These are phyloP conservation scores for Sciaenops ocellatus DNA, from an alignment of 2,797 vertebrate species.

Conservation along the genomic window DNA sequence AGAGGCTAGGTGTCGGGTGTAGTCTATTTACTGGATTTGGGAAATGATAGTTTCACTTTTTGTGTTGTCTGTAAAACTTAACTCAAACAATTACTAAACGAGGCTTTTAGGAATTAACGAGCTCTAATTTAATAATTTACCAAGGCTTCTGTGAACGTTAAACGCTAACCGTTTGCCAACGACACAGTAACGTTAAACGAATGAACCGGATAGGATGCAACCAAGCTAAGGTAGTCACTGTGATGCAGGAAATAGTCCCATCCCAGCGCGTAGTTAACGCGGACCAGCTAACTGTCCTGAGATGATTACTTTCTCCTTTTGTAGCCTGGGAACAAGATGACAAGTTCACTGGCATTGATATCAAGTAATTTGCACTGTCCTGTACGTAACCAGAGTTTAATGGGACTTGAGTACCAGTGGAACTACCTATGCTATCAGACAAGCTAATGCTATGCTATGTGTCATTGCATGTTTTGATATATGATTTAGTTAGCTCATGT, in stretches of 20 bases:
- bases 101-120: accelerated
- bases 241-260: slow-evolving; percentile 40
- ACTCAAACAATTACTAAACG: not conserved
- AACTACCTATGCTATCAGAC: slow-evolving; percentile 3
- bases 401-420: not conserved
- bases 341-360: not conserved
- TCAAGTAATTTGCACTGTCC: not conserved
- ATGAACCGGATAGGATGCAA: not conserved
- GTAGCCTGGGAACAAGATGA: not conserved
- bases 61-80: not conserved
- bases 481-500: slow-evolving; percentile 1
- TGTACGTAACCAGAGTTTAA: not conserved
- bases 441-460: slow-evolving; percentile 34
- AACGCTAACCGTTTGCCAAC: slow-evolving; percentile 7
- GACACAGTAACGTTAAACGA: not conserved
- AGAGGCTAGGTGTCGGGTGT: slow-evolving; percentile 18
- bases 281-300: not conserved
- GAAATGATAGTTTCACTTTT: slow-evolving; percentile 18
- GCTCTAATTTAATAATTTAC: not conserved
- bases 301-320: not conserved
- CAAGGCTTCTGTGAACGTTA: not conserved
- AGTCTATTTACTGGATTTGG: slow-evolving; percentile 59
- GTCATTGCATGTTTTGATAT: not conserved
- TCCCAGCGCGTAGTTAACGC: slow-evolving; percentile 5
- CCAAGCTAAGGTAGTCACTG: not conserved